Evolutionary conservation across 2,113 vertebrate genomes (phyloP).

Genomic region (Brienomyrus brachyistius): DNA sequence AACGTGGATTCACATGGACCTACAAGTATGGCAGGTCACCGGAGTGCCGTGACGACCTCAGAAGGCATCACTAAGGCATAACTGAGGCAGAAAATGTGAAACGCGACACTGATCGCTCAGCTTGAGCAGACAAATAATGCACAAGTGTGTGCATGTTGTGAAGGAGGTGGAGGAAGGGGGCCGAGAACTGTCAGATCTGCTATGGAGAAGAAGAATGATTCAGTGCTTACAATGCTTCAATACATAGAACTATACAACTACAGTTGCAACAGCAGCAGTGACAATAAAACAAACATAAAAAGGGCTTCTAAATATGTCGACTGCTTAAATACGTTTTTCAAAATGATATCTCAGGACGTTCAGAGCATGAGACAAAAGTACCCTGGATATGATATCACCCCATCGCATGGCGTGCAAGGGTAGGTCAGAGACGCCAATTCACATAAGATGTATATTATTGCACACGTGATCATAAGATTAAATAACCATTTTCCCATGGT

Average conservation of each 20-base stretch:
- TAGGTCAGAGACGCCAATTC: background rate
- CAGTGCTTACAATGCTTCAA: background rate
- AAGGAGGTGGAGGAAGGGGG: background rate
- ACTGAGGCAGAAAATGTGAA: background rate
- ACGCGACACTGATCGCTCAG: background rate
- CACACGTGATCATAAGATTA: background rate
- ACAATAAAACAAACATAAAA: background rate
- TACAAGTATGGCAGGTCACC: background rate
- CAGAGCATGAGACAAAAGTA: background rate
- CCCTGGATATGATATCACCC: background rate
- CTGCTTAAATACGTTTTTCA: background rate
- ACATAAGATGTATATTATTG: background rate
- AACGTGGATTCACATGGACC: background rate
- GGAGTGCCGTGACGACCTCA: background rate
- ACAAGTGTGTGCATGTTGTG: background rate
- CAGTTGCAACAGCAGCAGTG: background rate
- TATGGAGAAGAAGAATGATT: background rate
- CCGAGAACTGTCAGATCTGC: background rate
- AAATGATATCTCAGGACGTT: background rate
- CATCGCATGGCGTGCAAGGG: background rate
- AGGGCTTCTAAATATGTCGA: background rate
- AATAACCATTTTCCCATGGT: background rate
- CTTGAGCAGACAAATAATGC: background rate
- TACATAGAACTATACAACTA: background rate
- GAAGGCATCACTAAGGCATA: background rate